Evolutionary conservation across 2,113 vertebrate species (phyloP), one percentile per base, ranked within the genome.

Genomic region (Gallinago paraguaiae): DNA sequence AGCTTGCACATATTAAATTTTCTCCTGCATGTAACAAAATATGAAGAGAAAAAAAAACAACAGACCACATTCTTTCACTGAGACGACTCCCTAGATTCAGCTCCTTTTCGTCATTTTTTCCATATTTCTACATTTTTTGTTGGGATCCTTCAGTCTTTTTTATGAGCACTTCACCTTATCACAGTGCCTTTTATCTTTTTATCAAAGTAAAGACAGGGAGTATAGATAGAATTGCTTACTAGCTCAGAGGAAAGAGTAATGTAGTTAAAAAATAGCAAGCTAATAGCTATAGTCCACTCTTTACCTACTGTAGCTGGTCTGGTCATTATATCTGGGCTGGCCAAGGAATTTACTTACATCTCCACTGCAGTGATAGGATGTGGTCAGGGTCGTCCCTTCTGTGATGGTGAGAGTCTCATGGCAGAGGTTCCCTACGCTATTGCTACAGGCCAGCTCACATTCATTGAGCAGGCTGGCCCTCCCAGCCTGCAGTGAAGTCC

Each of bases 371-470:
- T 22, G 41, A 61, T 2, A 37, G 54, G 43, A 53, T n/a, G 20
- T 39, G 23, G 35, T 45, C 43, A 39, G n/a, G 7, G 13, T 28
- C 5, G 3, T 60, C 31, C 18, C 19, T 61, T 41, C 64, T 30
- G 56, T 1, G 0, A 18, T 4, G 10, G 22, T 19, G 39, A 31
- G 7, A 31, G 39, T 28, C n/a, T 53, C 19, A 9, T 8, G 27
- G 45, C 50, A 64, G 43, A 64, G 30, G 33, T 9, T 70, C 39
- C 72, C 27, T 15, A 18, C 60, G 35, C 18, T 37, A 33, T 18
- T 0, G 0, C 39, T 65, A 22, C 61, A 43, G 59, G 37, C 48
- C 53, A n/a, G 35, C 28, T 31, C 17, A 7, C 1, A 3, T 39
- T n/a, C 3, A 0, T 8, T 51, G 25, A 10, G 12, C 2, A 50